Evolutionary conservation across 2,888 invertebrate genomes (phyloP).

Genomic region (Leptinotarsa juncta): DNA sequence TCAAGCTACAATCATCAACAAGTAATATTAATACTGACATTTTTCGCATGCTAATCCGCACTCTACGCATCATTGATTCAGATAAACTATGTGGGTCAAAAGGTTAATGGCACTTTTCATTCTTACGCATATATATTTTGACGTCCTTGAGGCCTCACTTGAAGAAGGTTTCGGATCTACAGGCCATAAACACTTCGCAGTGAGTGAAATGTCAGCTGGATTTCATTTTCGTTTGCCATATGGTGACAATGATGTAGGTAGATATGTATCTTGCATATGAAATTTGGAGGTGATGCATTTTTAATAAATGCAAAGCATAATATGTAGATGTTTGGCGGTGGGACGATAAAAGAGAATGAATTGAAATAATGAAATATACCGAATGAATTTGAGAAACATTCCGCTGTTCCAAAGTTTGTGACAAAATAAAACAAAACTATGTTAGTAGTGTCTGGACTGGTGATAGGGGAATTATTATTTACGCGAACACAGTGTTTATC

Average conservation of each 20-base stretch:
- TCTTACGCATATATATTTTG: constrained; percentile 6
- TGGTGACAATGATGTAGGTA: neutral
- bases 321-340: neutral
- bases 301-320: neutral
- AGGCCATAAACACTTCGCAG: neutral
- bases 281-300: neutral
- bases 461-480: too few relatives aligned
- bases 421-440: too few relatives aligned
- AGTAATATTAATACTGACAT: neutral
- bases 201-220: neutral
- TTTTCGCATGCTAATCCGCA: neutral
- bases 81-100: constrained; percentile 16
- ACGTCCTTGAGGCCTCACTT: constrained; percentile 17
- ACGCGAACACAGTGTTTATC: too few relatives aligned
- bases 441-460: too few relatives aligned
- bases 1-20: neutral
- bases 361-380: too few relatives aligned
- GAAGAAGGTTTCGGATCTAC: constrained; percentile 1
- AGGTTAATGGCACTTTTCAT: constrained; percentile 12
- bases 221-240: neutral
- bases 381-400: too few relatives aligned
- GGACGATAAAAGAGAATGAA: too few relatives aligned
- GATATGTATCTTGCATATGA: neutral
- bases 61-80: neutral
- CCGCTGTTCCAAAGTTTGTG: too few relatives aligned